These are phyloP conservation scores for Cetonia aurata DNA, from an alignment of 2,888 invertebrate genomes.

Conservation along the genomic window DNA sequence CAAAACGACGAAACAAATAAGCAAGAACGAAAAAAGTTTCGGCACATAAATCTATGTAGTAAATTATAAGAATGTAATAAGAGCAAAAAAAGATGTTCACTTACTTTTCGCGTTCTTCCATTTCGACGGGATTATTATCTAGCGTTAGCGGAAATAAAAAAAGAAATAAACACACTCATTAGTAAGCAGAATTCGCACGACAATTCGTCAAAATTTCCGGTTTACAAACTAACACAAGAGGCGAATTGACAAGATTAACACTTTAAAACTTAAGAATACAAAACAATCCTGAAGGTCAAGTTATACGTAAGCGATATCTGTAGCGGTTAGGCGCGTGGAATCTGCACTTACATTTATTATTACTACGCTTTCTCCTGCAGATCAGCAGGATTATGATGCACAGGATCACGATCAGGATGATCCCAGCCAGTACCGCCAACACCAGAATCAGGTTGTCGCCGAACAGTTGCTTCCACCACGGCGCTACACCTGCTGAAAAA, in stretches of 20 bases:
- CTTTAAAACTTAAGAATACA: no score
- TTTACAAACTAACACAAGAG: slow-evolving; percentile 26
- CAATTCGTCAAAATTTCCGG: slow-evolving; percentile 30
- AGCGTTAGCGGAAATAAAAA: slow-evolving; percentile 67
- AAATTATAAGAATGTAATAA: background rate
- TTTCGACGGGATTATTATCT: slow-evolving; percentile 85
- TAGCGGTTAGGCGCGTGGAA: slow-evolving; percentile 6
- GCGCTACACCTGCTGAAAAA: slow-evolving; percentile 74
- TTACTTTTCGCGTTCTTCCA: slow-evolving; percentile 90
- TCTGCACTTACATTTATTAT: slow-evolving; percentile 82
- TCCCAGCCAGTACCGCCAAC: slow-evolving; percentile 76
- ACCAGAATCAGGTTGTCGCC: slow-evolving; percentile 84
- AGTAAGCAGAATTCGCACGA: slow-evolving; percentile 19
- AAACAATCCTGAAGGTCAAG: no score
- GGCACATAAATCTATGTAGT: no score
- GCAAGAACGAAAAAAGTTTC: no score
- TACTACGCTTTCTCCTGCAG: slow-evolving; percentile 84
- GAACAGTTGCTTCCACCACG: slow-evolving; percentile 84
- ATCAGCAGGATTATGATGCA: slow-evolving; percentile 89
- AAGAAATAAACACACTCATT: slow-evolving; percentile 47
- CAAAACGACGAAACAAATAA: no score
- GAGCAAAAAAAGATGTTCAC: slow-evolving; percentile 63
- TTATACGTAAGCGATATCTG: slow-evolving; percentile 9
- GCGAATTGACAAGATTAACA: no score
- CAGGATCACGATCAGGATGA: slow-evolving; percentile 81